Conservation (phyloP, 2,888 invertebrate genomes). For the Vanessa cardui region DNA sequence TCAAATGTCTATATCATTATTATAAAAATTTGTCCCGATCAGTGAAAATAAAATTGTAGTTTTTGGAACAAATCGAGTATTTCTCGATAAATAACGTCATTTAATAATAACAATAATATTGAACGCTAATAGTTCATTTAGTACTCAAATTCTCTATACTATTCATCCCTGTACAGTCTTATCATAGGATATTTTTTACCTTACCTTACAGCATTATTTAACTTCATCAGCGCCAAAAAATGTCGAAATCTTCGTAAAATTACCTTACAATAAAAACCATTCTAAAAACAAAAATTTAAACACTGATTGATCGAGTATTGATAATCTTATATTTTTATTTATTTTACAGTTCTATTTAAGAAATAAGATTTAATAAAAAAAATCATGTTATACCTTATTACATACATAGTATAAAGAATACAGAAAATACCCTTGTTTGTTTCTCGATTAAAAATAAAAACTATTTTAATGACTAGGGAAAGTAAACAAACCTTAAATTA, state of each 20-base stretch:
- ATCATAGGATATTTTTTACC: neutral
- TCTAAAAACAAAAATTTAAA: too few species aligned
- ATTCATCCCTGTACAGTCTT: conserved; percentile 10
- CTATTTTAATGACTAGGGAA: conserved; percentile 10
- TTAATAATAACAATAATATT: too few species aligned
- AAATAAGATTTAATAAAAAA: neutral
- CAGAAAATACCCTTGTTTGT: neutral
- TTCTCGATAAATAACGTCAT: too few species aligned
- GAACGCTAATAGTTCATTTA: too few species aligned
- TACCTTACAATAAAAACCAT: too few species aligned
- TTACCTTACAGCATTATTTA: neutral
- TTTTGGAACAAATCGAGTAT: neutral
- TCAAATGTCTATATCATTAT: neutral
- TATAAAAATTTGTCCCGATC: neutral
- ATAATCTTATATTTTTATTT: too few species aligned
- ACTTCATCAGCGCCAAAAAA: neutral
- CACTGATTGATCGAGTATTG: too few species aligned
- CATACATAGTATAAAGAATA: neutral
- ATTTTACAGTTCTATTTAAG: too few species aligned
- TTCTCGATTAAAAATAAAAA: neutral
- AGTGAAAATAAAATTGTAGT: neutral
- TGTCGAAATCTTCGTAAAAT: too few species aligned
- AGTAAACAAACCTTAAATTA: neutral
- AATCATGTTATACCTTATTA: neutral
- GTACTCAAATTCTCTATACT: neutral